These are phyloP conservation scores for Temnopleurus reevesii DNA, from an alignment of 53 echinoderm and acorn worm species.

Conservation along the genomic window DNA sequence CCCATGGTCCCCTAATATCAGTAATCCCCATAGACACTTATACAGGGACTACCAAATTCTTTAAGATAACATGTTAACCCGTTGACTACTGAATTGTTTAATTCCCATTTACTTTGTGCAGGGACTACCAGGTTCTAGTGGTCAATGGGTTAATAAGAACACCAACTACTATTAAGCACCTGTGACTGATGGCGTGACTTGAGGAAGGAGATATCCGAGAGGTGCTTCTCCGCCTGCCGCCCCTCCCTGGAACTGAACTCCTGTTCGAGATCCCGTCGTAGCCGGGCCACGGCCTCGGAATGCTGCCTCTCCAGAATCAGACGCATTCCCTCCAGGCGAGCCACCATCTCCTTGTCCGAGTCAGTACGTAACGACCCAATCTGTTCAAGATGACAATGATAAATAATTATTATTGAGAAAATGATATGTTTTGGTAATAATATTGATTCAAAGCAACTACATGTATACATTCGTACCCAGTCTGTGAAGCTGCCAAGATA, in stretches of 20 bases:
- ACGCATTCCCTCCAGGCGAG: conserved; percentile 78
- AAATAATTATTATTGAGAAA: too few species aligned
- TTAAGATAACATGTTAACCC: too few species aligned
- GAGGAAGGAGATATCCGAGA: conserved; percentile 82
- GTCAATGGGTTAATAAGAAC: conserved; percentile 71
- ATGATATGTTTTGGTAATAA: too few species aligned
- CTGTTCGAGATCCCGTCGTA: conserved; percentile 77
- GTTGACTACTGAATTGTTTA: too few species aligned
- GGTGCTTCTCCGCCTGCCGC: conserved; percentile 71
- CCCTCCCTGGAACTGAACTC: conserved; percentile 72
- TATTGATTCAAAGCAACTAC: too few species aligned
- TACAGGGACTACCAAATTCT: too few species aligned
- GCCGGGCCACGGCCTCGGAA: conserved; percentile 83
- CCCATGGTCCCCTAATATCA: too few species aligned
- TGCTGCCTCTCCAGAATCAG: conserved; percentile 86
- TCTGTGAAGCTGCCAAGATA: too few species aligned
- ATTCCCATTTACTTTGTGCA: too few species aligned
- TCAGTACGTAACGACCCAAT: conserved; percentile 52
- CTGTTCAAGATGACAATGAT: neutral
- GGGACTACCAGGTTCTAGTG: neutral
- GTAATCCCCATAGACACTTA: too few species aligned
- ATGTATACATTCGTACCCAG: too few species aligned
- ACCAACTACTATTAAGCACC: conserved; percentile 92
- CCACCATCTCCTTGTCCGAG: conserved; percentile 67
- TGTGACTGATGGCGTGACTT: conserved; percentile 91